Conservation (phyloP, 2,888 invertebrate species). For the Lasioglossum vierecki region DNA sequence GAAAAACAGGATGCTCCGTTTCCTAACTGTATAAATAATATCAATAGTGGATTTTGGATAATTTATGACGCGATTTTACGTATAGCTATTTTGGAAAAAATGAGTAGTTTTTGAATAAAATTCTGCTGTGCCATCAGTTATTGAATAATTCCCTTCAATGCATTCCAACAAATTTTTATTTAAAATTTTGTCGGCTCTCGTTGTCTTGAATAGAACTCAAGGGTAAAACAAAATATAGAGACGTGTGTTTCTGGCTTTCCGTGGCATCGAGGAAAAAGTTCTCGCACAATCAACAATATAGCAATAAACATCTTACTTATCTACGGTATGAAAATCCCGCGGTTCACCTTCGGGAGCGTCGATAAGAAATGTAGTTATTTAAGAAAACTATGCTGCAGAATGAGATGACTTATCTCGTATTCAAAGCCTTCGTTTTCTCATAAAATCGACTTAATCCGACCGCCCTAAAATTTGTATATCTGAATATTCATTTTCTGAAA, state of each 20-base stretch:
- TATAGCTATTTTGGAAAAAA: not conserved
- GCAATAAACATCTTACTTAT: not conserved
- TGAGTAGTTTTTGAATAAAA: too few species aligned
- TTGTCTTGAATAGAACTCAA: not conserved
- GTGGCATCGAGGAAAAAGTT: not conserved
- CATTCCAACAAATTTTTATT: too few species aligned
- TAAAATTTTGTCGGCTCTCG: not conserved
- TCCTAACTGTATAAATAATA: too few species aligned
- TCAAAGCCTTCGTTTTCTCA: not conserved
- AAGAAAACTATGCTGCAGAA: not conserved
- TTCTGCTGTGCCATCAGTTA: too few species aligned
- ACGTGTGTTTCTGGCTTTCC: not conserved
- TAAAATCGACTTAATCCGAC: slow-evolving; percentile 5
- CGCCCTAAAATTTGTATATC: not conserved
- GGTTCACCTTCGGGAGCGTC: not conserved
- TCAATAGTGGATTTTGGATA: too few species aligned
- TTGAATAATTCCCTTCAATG: too few species aligned
- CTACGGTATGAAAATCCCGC: not conserved
- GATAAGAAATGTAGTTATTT: not conserved
- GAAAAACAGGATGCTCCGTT: too few species aligned
- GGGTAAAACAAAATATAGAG: not conserved
- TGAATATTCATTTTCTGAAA: not conserved
- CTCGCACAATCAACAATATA: not conserved
- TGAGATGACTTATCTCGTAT: not conserved
- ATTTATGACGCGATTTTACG: not conserved